Evolutionary conservation across 2,797 vertebrate species (phyloP).

Genomic region (Paguma larvata): DNA sequence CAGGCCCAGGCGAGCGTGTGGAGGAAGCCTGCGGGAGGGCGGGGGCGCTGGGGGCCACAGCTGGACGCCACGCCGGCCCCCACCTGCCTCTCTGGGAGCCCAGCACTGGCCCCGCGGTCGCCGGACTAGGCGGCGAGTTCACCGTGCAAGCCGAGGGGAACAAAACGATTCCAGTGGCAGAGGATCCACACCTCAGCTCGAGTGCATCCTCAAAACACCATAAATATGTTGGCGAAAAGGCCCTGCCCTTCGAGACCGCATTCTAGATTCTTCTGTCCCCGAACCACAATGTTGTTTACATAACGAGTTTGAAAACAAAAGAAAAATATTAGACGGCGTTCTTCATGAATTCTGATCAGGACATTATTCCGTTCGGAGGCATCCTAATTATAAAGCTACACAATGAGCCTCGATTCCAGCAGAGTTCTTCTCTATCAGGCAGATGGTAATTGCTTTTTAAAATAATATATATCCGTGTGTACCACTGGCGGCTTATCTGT

Average conservation of each 20-base stretch:
- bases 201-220: background rate
- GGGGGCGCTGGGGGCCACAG: rapidly evolving
- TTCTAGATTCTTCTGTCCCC: background rate
- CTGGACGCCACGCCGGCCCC: rapidly evolving
- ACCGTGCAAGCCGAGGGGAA: rapidly evolving
- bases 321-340: slow-evolving; percentile 69
- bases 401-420: slow-evolving; percentile 68
- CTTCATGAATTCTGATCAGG: slow-evolving; percentile 73
- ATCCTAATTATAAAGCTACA: slow-evolving; percentile 74
- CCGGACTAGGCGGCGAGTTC: rapidly evolving
- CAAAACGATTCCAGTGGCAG: rapidly evolving
- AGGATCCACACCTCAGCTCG: rapidly evolving
- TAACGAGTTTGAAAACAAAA: slow-evolving; percentile 75
- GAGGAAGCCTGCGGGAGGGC: rapidly evolving
- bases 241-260: background rate
- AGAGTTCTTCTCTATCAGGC: slow-evolving; percentile 56
- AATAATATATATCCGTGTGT: slow-evolving; percentile 6
- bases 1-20: rapidly evolving
- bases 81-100: background rate
- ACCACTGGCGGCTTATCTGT: slow-evolving; percentile 52
- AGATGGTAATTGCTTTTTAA: slow-evolving; percentile 81
- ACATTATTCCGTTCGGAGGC: slow-evolving; percentile 60
- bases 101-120: too few species aligned
- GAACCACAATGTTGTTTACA: slow-evolving; percentile 22
- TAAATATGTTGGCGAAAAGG: background rate